phyloP scores from a whole-genome alignment of 1,140 invertebrate genomes.

The Pomacea maculata region DNA sequence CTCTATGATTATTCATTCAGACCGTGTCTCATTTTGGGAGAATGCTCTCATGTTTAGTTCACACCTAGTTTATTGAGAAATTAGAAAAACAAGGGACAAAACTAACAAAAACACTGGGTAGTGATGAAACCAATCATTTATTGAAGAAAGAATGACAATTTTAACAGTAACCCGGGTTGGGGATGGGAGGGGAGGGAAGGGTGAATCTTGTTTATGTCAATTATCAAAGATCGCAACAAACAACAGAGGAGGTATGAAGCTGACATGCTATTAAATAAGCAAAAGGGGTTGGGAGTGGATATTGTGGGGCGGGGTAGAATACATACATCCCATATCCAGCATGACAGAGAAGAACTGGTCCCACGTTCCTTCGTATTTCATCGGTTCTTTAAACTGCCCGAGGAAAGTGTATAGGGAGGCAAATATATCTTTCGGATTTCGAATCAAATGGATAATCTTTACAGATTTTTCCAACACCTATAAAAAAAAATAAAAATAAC shows the following conservation, averaged over 20 bases:
- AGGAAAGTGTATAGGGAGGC: conserved; percentile 29
- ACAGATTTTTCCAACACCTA: conserved; percentile 17
- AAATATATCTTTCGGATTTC: conserved; percentile 39
- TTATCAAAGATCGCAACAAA: background rate
- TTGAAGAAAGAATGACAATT: background rate
- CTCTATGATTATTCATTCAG: no score
- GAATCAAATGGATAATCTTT: conserved; percentile 34
- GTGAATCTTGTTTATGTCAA: background rate
- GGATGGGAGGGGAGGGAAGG: no score
- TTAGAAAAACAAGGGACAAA: background rate
- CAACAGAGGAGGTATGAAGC: background rate
- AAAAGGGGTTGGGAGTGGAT: background rate
- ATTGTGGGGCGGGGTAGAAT: background rate
- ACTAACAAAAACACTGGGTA: background rate
- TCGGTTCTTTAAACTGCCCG: background rate
- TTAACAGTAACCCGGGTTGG: background rate
- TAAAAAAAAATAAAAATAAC: background rate
- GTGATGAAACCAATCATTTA: background rate
- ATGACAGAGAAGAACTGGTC: conserved; percentile 12
- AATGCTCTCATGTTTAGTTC: no score
- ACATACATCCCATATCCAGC: conserved; percentile 12
- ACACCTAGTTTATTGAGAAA: no score
- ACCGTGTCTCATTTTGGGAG: no score
- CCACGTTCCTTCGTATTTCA: background rate
- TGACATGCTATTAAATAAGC: background rate